phyloP scores from a whole-genome alignment of 2,113 vertebrate species.

The Sylvilagus bachmani region DNA sequence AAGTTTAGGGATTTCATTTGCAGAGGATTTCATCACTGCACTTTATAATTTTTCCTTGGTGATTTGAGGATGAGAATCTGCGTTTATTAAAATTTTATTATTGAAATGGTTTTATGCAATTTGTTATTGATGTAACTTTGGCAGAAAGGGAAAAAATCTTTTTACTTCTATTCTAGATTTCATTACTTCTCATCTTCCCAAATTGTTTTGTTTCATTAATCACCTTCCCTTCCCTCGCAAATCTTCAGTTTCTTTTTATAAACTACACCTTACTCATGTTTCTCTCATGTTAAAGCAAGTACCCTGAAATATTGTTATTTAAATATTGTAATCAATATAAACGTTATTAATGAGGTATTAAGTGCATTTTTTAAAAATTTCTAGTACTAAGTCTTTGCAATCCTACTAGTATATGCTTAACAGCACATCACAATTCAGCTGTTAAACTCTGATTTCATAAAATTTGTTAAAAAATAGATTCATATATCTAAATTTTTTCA shows the following conservation, averaged over 20 bases:
- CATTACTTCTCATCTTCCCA: too few relatives aligned
- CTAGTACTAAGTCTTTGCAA: conserved; percentile 7
- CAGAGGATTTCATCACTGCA: background rate
- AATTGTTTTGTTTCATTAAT: too few relatives aligned
- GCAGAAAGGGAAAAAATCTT: too few relatives aligned
- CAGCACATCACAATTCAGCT: background rate
- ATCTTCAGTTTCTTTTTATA: too few relatives aligned
- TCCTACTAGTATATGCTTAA: background rate
- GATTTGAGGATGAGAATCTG: background rate
- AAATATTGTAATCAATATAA: too few relatives aligned
- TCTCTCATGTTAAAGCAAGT: too few relatives aligned
- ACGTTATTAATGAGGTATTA: too few relatives aligned
- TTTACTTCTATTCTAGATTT: too few relatives aligned
- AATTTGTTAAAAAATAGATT: conserved; percentile 5
- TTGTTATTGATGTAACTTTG: background rate
- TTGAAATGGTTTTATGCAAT: background rate
- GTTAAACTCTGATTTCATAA: conserved; percentile 39
- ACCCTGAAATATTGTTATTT: too few relatives aligned
- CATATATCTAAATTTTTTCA: background rate
- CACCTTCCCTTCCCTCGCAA: too few relatives aligned
- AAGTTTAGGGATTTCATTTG: background rate
- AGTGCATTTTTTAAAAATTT: background rate
- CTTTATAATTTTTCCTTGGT: background rate
- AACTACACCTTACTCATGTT: too few relatives aligned
- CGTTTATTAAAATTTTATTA: background rate